Evolutionary conservation across 2,113 vertebrate genomes (phyloP), one percentile per base, ranked within the genome.

Genomic region (Poeciliopsis prolifica): DNA sequence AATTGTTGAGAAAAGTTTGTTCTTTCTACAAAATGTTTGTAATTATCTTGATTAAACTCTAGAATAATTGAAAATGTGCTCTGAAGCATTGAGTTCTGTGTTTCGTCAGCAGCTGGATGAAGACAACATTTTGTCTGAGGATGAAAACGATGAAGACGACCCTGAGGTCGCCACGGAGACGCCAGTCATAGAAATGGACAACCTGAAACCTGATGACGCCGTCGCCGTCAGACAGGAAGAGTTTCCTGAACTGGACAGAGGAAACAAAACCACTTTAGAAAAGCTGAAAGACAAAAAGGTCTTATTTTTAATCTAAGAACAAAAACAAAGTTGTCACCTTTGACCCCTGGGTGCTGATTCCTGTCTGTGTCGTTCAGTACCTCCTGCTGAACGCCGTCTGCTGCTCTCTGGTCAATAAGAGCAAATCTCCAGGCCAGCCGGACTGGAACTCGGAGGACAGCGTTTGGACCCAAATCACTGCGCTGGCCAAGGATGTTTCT

Each of bases 331-430:
- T 19, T 67, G 29, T 8, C 31, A 60, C 6, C n/a, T 14, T 13
- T 22, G 30, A 14, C 51, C 68, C 15, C 8, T 61, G 14, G 11
- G 51, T 24, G 0, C 61, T 30, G 54, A 28, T 22, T 2, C 1
- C 15, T 71, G 28, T 9, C 1, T 26, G 4, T 70, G n/a, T 70
- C 22, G n/a, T 40, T 74, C 84, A 97, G 96, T 94, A 96, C 88
- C 77, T 78, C 15, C 88, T 97, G 71, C 75, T 97, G 89, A 96
- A 94, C 54, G 48, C 81, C 0, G 93, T 95, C 30, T 97, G 95
- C 77, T 93, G 91, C 71, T 94, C 94, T 4, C 61, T 96, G 91
- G 91, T 95, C 8, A 86, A 90, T 42, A 90, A 92, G 66, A 79
- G 1, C 71, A 68, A 6, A 28, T 5, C 81, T 65, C 95, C 92